A percentile compares a stretch with the other conserved stretches of the same genome.
Conservation (phyloP, 2,888 invertebrate species). For the Coremacera marginata region DNA sequence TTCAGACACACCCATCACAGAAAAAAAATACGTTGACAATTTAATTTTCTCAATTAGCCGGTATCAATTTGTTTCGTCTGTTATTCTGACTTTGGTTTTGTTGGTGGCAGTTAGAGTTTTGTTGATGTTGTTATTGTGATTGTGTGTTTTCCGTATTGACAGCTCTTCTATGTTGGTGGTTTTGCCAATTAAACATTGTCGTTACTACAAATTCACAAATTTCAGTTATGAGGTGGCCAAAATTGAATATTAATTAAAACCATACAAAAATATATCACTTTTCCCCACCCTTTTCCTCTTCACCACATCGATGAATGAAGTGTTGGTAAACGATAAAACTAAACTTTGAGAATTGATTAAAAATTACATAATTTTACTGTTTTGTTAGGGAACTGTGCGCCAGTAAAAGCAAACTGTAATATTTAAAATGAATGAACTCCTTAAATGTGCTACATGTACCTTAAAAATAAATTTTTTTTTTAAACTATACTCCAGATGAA, state of each 20-base stretch:
- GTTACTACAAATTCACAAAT: neutral
- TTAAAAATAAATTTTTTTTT: too few species aligned
- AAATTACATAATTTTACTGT: too few species aligned
- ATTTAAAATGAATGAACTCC: too few species aligned
- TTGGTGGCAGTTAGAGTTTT: neutral
- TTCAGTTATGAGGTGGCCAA: neutral
- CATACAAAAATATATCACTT: neutral
- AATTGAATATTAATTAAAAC: conserved; percentile 7
- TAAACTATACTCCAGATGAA: too few species aligned
- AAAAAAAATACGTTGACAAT: neutral
- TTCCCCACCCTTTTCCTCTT: neutral
- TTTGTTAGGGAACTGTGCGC: too few species aligned
- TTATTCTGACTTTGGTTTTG: neutral
- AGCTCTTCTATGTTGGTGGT: neutral
- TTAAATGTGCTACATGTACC: too few species aligned
- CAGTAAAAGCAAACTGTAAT: too few species aligned
- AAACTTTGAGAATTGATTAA: too few species aligned
- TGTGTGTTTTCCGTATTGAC: neutral
- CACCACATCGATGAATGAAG: too few species aligned
- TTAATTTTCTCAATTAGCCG: conserved; percentile 3
- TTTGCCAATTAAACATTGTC: neutral
- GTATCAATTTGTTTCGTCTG: neutral
- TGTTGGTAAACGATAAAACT: too few species aligned
- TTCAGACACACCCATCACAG: neutral
- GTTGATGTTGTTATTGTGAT: neutral